Base-by-base conservation (phyloP, 1,140 invertebrate species). In the Ephestia elutella region DNA sequence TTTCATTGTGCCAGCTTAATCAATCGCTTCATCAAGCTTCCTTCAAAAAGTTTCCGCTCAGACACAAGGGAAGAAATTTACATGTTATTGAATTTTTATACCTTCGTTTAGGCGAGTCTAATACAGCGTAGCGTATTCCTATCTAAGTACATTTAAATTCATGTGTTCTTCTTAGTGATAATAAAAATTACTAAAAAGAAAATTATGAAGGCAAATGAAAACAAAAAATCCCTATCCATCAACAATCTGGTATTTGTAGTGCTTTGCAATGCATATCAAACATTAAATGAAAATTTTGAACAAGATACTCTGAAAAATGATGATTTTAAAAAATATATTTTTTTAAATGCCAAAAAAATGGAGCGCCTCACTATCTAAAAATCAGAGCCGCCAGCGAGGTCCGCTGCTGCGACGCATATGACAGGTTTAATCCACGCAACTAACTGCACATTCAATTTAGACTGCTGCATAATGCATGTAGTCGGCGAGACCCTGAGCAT, bases 51-150 rank as follows among this genome's bases (percentile, higher is more conserved):
- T 81, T 84, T 73, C 49, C 74, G 73, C 73, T 76, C 75, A 80
- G 74, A 75, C 70, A 78, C 73, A 69, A 69, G 70, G 70, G 73
- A 67, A 63, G 73, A 56, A 68, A 87, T 87, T 87, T 86, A 84
- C 84, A 87, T 87, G 76, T 83, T 87, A 87, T 87, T 87, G 84
- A 83, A 83, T 87, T 86, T 87, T 86, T 83, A 77, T 78, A 71
- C 80, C 70, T 71, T 73, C 74, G 66, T 80, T 79, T 80, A 78
- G 77, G 73, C 70, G 66, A 76, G 75, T 67, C 65, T 68, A 62
- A 66, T 50, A 63, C 13, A 56, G 15, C 38, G 11, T 8, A 44
- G 15, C 17, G 35, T n/a, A n/a, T n/a, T n/a, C 53, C 2, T 48
- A 15, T 25, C 2, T 44, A 44, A 54, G 0, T 57, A 15, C 38